Evolutionary conservation across 2,797 vertebrate species (phyloP).

Genomic region (Mus minutoides): DNA sequence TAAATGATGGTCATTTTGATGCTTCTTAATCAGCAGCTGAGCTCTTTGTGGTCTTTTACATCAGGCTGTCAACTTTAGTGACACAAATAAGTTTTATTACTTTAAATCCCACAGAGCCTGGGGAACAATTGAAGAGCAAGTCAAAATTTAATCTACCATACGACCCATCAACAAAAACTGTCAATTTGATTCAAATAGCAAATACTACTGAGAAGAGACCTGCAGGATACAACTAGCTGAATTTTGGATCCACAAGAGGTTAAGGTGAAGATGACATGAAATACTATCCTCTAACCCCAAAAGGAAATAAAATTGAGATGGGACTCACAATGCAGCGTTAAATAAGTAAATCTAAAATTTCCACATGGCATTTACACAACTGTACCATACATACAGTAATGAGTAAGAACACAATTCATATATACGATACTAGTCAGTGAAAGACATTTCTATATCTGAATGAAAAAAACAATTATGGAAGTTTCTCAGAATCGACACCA

Average conservation of each 20-base stretch:
- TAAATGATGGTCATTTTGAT: background rate
- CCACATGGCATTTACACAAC: background rate
- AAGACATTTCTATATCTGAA: background rate
- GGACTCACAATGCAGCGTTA: background rate
- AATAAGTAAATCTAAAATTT: conserved; percentile 19
- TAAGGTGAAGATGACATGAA: background rate
- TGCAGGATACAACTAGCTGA: background rate
- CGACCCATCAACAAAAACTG: conserved; percentile 39
- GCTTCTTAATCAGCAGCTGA: conserved; percentile 49
- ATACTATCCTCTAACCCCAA: conserved; percentile 10
- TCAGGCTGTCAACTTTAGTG: conserved; percentile 26
- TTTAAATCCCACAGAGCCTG: conserved; percentile 27
- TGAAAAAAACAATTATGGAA: background rate
- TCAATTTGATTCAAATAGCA: conserved; percentile 50
- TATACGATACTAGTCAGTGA: background rate
- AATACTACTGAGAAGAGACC: background rate
- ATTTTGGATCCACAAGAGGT: background rate
- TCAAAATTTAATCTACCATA: conserved; percentile 58
- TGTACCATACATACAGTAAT: background rate
- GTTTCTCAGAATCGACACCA: conserved; percentile 9
- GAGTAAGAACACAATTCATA: background rate
- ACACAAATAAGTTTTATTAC: conserved; percentile 65
- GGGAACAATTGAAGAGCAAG: background rate
- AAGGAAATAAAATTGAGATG: conserved; percentile 34
- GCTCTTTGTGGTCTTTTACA: background rate